Base-by-base conservation (phyloP, 2,113 vertebrate genomes). In the Petroica traversi region DNA sequence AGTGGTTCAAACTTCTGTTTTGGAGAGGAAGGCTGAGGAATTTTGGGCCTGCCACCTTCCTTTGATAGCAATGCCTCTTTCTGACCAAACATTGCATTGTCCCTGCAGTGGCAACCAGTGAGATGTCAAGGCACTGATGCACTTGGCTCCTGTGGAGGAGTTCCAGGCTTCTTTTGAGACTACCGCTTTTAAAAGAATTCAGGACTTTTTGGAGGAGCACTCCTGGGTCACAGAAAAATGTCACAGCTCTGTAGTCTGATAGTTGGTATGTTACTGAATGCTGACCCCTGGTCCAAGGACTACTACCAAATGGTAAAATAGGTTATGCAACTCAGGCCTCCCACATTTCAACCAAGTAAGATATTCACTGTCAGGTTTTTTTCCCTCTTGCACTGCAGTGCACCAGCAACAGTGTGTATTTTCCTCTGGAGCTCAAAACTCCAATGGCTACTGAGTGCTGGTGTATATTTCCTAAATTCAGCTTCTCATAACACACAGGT, bases 81-180 rank as follows among this genome's bases (percentile, higher is more conserved):
- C 45, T 86, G 20, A 51, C 29, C 0, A 0, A 20, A 43, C 15
- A n/a, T n/a, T n/a, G 11, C n/a, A 26, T 36, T 3, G 1, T 41
- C 36, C 12, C 19, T 68, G 20, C 52, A 25, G 23, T 49, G 52
- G 43, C 34, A 80, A 41, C 33, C 48, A 46, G 34, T 0, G 2
- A 24, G n/a, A 15, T 85, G 5, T 25, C 29, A 19, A 49, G 41
- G 9, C 58, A 76, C 6, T 0, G 1, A 43, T 67, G 49, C 29
- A 8, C 43, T 59, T 19, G 1, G 14, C 5, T 73, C 58, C 63
- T 0, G 0, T 25, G n/a, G 54, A 43, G 14, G 34, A 85, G 33
- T 52, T 82, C 34, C 3, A 2, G 14, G 33, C 25, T 87, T 26
- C 41, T 85, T 58, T 67, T 15, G 38, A 71, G 66, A 36, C 18